Conservation (phyloP, 2,113 vertebrate genomes). For the Bothrops jararaca region DNA sequence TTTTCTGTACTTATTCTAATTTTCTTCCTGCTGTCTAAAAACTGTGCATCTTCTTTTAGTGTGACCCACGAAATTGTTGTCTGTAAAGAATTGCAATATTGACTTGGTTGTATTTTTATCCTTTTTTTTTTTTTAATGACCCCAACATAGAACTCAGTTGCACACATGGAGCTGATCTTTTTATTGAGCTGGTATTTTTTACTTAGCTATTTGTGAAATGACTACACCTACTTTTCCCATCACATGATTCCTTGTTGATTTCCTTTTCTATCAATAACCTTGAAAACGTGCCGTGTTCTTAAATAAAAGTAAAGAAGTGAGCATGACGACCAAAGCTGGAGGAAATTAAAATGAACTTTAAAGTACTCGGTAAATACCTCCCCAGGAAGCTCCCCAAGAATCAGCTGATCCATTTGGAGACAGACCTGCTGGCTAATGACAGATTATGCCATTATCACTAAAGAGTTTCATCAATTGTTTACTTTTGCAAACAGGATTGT, state of each 20-base stretch:
- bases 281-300: slow-evolving; percentile 43
- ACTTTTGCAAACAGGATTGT: background rate
- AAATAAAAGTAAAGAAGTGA: slow-evolving; percentile 18
- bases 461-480: slow-evolving; percentile 19
- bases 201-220: background rate
- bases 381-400: slow-evolving; percentile 62
- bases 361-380: slow-evolving; percentile 61
- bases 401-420: slow-evolving; percentile 50
- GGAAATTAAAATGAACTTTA: slow-evolving; percentile 63
- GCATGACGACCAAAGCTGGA: slow-evolving; percentile 28
- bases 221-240: background rate
- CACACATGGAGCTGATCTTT: background rate
- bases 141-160: background rate
- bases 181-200: background rate
- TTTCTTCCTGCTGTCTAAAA: background rate
- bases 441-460: slow-evolving; percentile 35
- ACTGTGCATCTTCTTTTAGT: background rate
- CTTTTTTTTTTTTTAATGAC: background rate
- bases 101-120: background rate
- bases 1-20: background rate
- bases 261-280: slow-evolving; percentile 41
- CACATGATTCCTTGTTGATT: slow-evolving; percentile 7
- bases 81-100: background rate
- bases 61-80: background rate
- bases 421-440: slow-evolving; percentile 40